Percentiles rank a stretch among this genome's conserved stretches.
Conservation (phyloP, 1,140 invertebrate genomes). For the Heliconius himera region DNA sequence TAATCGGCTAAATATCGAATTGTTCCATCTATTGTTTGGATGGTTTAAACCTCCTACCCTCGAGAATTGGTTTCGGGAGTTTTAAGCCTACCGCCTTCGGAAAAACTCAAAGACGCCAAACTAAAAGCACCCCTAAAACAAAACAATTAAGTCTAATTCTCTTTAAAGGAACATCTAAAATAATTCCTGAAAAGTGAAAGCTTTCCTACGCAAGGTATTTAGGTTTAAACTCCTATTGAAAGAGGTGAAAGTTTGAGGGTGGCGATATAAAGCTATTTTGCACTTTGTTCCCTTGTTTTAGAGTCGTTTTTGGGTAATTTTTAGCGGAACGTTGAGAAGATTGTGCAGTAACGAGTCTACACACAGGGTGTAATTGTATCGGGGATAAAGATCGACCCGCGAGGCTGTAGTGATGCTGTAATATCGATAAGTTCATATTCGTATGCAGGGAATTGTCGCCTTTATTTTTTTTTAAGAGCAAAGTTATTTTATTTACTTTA, state of each 20-base stretch:
- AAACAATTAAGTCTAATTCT: conserved; percentile 52
- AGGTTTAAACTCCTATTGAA: conserved; percentile 81
- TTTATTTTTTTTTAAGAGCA: conserved; percentile 7
- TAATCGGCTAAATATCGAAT: conserved; percentile 81
- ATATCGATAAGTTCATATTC: conserved; percentile 42
- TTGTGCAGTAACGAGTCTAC: conserved; percentile 78
- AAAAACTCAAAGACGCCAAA: conserved; percentile 51
- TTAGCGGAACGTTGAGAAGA: conserved; percentile 68
- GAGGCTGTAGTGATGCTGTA: conserved; percentile 50
- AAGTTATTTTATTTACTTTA: too few relatives aligned
- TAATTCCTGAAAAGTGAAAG: conserved; percentile 81
- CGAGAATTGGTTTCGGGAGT: conserved; percentile 77
- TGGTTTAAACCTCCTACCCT: conserved; percentile 71
- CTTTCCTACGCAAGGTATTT: conserved; percentile 80
- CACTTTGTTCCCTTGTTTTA: conserved; percentile 43
- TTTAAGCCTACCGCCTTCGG: conserved; percentile 76
- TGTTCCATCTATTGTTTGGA: conserved; percentile 78
- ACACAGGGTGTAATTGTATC: conserved; percentile 79
- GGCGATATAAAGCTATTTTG: conserved; percentile 41
- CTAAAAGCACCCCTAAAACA: conserved; percentile 48
- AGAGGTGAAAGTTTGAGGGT: conserved; percentile 79
- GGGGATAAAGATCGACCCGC: conserved; percentile 71
- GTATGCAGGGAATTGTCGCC: conserved; percentile 43
- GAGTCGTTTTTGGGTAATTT: conserved; percentile 47
- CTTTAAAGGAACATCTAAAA: conserved; percentile 45